Conservation (phyloP, 2,888 invertebrate genomes). For the Cephus spinipes region DNA sequence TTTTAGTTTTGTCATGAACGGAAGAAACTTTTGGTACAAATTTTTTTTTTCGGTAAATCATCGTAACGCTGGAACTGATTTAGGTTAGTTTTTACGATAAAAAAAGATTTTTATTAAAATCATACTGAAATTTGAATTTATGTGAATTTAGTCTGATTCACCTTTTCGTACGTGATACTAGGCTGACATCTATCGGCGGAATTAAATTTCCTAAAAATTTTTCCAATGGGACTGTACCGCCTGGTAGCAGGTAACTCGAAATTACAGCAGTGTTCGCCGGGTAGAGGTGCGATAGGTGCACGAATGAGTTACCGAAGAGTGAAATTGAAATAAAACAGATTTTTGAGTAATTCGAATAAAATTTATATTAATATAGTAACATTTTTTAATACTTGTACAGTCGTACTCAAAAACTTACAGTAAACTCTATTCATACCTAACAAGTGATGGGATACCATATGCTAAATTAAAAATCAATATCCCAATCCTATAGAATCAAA, state of each 20-base stretch:
- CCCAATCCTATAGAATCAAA: neutral
- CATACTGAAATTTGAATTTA: neutral
- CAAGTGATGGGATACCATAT: conserved; percentile 5
- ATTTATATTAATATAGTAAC: too few relatives aligned
- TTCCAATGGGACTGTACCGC: conserved; percentile 41
- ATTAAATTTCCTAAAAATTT: conserved; percentile 32
- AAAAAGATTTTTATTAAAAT: neutral
- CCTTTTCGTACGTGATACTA: neutral
- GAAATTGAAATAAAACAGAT: neutral
- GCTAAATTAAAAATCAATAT: conserved; percentile 25
- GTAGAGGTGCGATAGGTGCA: conserved; percentile 48
- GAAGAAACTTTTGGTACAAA: too few relatives aligned
- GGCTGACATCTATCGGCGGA: conserved; percentile 25
- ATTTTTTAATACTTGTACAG: too few relatives aligned
- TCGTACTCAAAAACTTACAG: too few relatives aligned
- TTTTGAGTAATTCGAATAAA: neutral
- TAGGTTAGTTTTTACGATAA: too few relatives aligned
- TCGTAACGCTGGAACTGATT: too few relatives aligned
- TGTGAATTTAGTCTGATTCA: neutral
- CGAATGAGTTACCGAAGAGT: conserved; percentile 15
- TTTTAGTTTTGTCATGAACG: too few relatives aligned
- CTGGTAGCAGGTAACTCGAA: conserved; percentile 50
- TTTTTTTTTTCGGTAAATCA: too few relatives aligned
- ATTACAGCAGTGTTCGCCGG: conserved; percentile 39
- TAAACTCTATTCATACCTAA: too few relatives aligned